These are phyloP conservation scores for Antidorcas marsupialis DNA, from an alignment of 2,113 vertebrate genomes.

Conservation along the genomic window DNA sequence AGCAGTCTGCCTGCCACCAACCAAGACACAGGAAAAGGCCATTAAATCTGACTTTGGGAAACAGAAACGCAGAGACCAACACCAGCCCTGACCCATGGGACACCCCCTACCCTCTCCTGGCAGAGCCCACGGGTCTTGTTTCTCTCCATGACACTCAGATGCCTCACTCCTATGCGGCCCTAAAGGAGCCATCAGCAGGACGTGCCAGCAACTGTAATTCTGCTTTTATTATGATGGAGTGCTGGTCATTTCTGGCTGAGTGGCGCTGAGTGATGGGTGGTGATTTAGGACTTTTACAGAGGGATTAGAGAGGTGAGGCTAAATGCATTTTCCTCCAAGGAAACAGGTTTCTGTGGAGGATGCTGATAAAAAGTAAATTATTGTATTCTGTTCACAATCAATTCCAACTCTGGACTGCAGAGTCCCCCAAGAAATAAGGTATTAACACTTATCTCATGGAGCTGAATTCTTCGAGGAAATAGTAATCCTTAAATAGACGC, in stretches of 20 bases:
- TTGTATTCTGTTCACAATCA: slow-evolving; percentile 76
- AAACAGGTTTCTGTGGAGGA: slow-evolving; percentile 74
- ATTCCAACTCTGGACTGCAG: slow-evolving; percentile 69
- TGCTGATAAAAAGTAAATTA: slow-evolving; percentile 82
- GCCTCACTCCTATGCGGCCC: slow-evolving; percentile 5
- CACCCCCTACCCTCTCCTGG: fast-evolving
- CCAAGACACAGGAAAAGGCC: neutral
- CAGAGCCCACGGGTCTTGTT: neutral
- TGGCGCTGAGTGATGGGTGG: slow-evolving; percentile 60
- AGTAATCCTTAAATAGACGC: slow-evolving; percentile 63
- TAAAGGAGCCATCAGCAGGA: slow-evolving; percentile 57
- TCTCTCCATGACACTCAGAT: neutral
- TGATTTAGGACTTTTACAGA: slow-evolving; percentile 67
- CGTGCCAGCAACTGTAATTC: slow-evolving; percentile 54
- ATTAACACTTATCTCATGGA: slow-evolving; percentile 72
- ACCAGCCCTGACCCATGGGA: neutral
- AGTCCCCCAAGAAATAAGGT: slow-evolving; percentile 73
- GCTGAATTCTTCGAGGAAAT: slow-evolving; percentile 73
- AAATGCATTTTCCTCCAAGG: slow-evolving; percentile 74
- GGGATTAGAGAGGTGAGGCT: slow-evolving; percentile 68
- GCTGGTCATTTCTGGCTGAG: slow-evolving; percentile 66
- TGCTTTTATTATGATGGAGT: slow-evolving; percentile 49
- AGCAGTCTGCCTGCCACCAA: neutral
- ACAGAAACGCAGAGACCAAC: fast-evolving
- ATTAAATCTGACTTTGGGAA: neutral